Percentiles rank a stretch among this genome's conserved stretches.
These are phyloP conservation scores for Xylophagus ater DNA, from an alignment of 2,888 invertebrate genomes.

Conservation along the genomic window DNA sequence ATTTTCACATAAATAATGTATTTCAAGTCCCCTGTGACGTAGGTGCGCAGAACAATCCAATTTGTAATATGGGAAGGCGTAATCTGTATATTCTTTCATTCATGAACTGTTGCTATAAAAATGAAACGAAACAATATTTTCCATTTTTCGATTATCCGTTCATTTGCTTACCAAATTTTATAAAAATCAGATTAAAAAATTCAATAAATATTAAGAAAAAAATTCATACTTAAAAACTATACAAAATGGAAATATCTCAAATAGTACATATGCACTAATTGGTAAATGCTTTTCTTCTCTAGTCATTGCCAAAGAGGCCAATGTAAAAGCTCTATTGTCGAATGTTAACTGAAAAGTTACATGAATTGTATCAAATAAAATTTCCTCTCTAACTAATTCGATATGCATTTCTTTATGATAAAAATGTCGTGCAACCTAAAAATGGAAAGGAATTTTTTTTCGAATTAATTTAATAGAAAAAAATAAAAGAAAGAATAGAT, in stretches of 20 bases:
- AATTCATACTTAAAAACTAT: constrained; percentile 80
- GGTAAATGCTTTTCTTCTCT: constrained; percentile 81
- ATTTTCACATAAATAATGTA: no score
- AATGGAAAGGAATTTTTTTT: constrained; percentile 17
- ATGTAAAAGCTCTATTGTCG: constrained; percentile 82
- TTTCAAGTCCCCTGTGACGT: no score
- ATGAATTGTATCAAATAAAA: constrained; percentile 81
- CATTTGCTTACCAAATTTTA: no score
- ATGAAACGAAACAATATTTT: no score
- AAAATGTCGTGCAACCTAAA: constrained; percentile 79
- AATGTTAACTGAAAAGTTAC: constrained; percentile 90
- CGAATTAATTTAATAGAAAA: neutral
- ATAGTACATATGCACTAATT: constrained; percentile 78
- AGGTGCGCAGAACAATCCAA: no score
- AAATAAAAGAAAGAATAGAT: neutral
- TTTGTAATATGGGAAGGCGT: no score
- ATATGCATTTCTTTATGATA: constrained; percentile 93
- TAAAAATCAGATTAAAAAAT: no score
- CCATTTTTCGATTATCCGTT: no score
- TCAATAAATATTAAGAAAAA: no score
- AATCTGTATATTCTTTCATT: no score
- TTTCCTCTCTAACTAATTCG: constrained; percentile 75
- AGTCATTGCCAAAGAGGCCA: constrained; percentile 74
- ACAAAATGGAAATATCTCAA: constrained; percentile 96
- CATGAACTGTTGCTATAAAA: no score